Evolutionary conservation across 2,888 invertebrate species (phyloP).

Genomic region (Acrobasis repandana): DNA sequence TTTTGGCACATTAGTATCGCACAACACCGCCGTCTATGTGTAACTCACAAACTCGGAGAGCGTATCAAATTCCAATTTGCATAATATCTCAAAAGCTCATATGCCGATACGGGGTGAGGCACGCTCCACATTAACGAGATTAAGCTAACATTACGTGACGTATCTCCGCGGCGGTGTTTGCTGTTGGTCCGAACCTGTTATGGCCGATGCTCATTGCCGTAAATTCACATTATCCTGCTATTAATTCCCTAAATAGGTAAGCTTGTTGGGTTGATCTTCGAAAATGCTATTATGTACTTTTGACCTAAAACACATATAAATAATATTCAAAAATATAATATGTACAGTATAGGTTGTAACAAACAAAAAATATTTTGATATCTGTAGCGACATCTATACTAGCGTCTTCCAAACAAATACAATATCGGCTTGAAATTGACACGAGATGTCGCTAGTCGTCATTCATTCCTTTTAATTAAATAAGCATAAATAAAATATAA

Average conservation of each 20-base stretch:
- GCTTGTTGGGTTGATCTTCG: neutral
- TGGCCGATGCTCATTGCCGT: conserved; percentile 18
- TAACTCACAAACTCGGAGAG: conserved; percentile 54
- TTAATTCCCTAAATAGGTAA: conserved; percentile 13
- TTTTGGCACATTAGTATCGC: conserved; percentile 19
- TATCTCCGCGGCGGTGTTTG: conserved; percentile 54
- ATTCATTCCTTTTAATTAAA: too few relatives aligned
- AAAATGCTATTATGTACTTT: too few relatives aligned
- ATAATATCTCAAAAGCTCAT: conserved; percentile 69
- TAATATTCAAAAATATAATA: too few relatives aligned
- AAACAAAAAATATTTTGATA: too few relatives aligned
- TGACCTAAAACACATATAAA: too few relatives aligned
- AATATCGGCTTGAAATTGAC: too few relatives aligned
- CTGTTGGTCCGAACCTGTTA: conserved; percentile 33
- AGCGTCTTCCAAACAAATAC: too few relatives aligned
- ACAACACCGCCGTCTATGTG: conserved; percentile 29
- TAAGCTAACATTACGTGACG: conserved; percentile 68
- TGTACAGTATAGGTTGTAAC: too few relatives aligned
- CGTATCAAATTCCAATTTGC: conserved; percentile 71
- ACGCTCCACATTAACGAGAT: conserved; percentile 64
- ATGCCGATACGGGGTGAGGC: conserved; percentile 59
- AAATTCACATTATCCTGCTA: conserved; percentile 21
- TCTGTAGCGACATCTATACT: too few relatives aligned
- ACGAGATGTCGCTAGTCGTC: too few relatives aligned
- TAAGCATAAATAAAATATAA: too few relatives aligned